phyloP scores from a whole-genome alignment of 2,797 vertebrate species.

The Channallabes apus region DNA sequence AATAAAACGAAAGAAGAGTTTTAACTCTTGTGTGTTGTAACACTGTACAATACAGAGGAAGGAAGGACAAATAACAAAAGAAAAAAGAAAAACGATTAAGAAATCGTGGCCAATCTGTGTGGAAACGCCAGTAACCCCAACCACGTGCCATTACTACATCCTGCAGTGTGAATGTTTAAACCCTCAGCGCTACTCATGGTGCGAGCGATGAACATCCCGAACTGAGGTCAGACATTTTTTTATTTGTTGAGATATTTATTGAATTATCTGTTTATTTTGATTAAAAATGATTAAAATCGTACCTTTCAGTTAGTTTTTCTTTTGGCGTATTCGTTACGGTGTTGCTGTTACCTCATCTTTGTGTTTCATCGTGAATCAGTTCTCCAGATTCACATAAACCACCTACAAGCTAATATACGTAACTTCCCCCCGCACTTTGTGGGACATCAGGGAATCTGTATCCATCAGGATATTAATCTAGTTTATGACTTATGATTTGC shows the following conservation, averaged over 20 bases:
- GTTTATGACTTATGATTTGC: neutral
- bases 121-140: neutral
- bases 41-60: neutral
- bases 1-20: neutral
- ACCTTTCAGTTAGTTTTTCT: neutral
- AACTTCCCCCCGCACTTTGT: no score
- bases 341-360: neutral
- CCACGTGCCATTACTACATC: neutral
- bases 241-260: neutral
- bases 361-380: neutral
- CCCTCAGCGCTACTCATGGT: neutral
- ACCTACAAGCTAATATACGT: neutral
- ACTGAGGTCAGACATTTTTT: neutral
- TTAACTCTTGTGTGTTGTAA: neutral
- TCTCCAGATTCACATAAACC: neutral
- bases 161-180: neutral
- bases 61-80: neutral
- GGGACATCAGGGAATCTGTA: no score
- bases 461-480: neutral
- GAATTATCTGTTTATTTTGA: neutral
- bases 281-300: neutral
- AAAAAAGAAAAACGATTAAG: neutral
- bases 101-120: neutral
- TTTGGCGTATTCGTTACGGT: neutral
- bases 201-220: neutral